Conservation (phyloP, 2,797 vertebrate species). For the Rhyacichthys aspro region DNA sequence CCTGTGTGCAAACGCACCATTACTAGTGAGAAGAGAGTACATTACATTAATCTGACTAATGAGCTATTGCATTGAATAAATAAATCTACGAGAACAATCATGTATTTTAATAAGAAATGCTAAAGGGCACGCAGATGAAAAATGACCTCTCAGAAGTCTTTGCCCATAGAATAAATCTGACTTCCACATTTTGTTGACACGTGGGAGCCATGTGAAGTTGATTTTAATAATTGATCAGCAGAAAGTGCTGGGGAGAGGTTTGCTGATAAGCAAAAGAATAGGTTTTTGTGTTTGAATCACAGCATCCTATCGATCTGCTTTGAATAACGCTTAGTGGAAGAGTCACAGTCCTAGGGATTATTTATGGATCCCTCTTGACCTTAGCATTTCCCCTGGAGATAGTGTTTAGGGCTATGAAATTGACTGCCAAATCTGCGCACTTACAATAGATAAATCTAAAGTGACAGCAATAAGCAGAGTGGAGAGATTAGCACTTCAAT, state of each 20-base stretch:
- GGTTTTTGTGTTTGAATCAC: constrained; percentile 75
- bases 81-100: constrained; percentile 85
- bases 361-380: constrained; percentile 78
- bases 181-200: constrained; percentile 77
- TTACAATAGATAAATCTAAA: constrained; percentile 66
- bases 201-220: constrained; percentile 71
- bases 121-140: constrained; percentile 83
- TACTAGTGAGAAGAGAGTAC: constrained; percentile 73
- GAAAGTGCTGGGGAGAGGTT: constrained; percentile 75
- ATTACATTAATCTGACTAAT: constrained; percentile 88
- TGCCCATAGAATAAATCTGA: constrained; percentile 83
- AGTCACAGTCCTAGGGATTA: constrained; percentile 71
- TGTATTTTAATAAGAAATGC: constrained; percentile 87
- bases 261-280: constrained; percentile 78
- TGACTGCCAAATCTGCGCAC: constrained; percentile 66
- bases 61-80: constrained; percentile 85
- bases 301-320: constrained; percentile 72
- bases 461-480: constrained; percentile 67
- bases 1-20: constrained; percentile 56
- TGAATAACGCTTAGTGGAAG: constrained; percentile 77
- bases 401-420: constrained; percentile 72
- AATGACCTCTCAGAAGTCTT: constrained; percentile 82
- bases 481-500: constrained; percentile 61
- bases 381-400: constrained; percentile 66
- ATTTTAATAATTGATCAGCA: constrained; percentile 86